Base-by-base conservation (phyloP, 2,797 vertebrate genomes). In the Chromobotia macracanthus region DNA sequence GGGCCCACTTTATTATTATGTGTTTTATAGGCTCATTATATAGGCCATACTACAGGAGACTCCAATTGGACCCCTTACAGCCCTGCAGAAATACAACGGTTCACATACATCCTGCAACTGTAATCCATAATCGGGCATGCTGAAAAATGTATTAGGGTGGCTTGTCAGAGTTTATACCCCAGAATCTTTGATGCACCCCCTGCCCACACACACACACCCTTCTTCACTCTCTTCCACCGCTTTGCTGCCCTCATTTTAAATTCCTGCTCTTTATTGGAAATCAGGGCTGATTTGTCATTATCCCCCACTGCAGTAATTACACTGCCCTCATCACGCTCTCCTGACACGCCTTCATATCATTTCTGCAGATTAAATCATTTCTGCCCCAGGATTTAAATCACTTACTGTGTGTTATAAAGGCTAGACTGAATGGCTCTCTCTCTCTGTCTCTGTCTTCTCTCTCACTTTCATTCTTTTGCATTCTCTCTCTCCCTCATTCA, bases 341-440 rank as follows among this genome's bases (percentile, higher is more conserved):
- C 65, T 78, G 78, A 84, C 82, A 75, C 38, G 67, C 67, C 19
- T 53, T 84, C 80, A 79, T 85, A 82, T 85, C 72, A 85, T 86
- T 85, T 83, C 79, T 78, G 74, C 55, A 85, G 83, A 85, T 87
- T 77, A 79, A 86, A 87, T 86, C 72, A 81, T 82, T 85, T 84
- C 21, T 23, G 74, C 83, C 82, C 56, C 16, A 48, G 68, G 74
- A 82, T 86, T 85, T 61, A 80, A 87, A 85, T 86, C 82, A 86
- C 74, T 84, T 86, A 71, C 60, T 70, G 67, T 65, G 63, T 56
- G 66, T 83, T 28, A 28, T 80, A 82, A 75, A 77, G 25, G 51
- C 71, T 66, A 77, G 77, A 76, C 60, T 56, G 19, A 53, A 55
- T 64, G 58, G 60, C 25, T 73, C n/a, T 5, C 10, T 58, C 51